Percentiles rank a stretch among this genome's conserved stretches.
phyloP scores from a whole-genome alignment of 30 jellyfish, hydroid and myxozoan genomes.

The Nemopilema nomurai region DNA sequence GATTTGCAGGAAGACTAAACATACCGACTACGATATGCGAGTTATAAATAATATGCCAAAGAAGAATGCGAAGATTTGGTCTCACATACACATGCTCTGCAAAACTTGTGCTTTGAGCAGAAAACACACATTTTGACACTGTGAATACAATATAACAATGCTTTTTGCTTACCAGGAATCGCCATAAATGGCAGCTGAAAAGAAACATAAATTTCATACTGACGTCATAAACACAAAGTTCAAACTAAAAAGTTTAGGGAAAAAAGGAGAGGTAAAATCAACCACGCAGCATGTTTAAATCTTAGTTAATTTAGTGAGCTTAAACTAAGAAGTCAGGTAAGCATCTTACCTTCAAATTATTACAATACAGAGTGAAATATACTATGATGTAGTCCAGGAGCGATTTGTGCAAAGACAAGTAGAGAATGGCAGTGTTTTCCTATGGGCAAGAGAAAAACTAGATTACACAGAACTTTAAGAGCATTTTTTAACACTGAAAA shows the following conservation, averaged over 20 bases:
- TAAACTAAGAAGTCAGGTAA: too few species aligned
- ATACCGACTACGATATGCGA: too few species aligned
- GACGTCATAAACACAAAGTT: not conserved
- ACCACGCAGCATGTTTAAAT: too few species aligned
- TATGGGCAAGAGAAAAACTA: not conserved
- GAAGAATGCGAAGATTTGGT: too few species aligned
- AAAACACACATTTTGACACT: not conserved
- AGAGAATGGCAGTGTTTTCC: conserved; percentile 44
- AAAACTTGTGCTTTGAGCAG: too few species aligned
- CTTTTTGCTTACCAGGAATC: conserved; percentile 9
- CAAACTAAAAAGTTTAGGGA: not conserved
- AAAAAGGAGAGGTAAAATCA: too few species aligned
- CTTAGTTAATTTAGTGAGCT: too few species aligned
- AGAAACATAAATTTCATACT: not conserved
- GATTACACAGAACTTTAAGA: not conserved
- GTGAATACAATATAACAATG: not conserved
- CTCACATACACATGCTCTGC: too few species aligned
- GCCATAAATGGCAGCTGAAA: conserved; percentile 18
- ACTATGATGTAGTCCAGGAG: conserved; percentile 36
- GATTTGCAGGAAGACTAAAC: too few species aligned
- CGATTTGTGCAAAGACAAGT: conserved; percentile 37
- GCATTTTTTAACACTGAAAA: not conserved
- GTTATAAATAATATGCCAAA: too few species aligned
- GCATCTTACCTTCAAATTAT: conserved; percentile 28
- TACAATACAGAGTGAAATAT: conserved; percentile 30